Conservation (phyloP, 2,113 vertebrate genomes). For the Prietella phreatophila region DNA sequence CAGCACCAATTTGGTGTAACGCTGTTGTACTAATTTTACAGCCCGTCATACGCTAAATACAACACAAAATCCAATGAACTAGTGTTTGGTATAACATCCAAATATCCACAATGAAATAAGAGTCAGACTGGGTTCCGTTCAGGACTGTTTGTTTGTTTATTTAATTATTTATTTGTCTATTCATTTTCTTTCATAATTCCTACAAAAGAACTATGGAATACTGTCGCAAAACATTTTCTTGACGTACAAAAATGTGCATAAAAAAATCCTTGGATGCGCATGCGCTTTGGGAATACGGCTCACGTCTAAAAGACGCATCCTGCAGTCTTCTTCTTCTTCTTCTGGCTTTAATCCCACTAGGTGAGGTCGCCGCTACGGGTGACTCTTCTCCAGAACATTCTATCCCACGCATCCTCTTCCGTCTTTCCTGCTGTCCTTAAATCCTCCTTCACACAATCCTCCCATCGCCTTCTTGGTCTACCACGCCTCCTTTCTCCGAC, state of each 20-base stretch:
- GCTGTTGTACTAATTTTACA: neutral
- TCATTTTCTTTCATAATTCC: neutral
- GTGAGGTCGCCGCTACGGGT: too few relatives aligned
- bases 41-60: neutral
- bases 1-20: neutral
- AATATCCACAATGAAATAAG: neutral
- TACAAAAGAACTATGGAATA: neutral
- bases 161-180: slow-evolving; percentile 51
- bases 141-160: slow-evolving; percentile 25
- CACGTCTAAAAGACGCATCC: neutral
- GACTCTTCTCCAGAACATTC: too few relatives aligned
- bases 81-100: neutral
- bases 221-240: neutral
- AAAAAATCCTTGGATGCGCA: neutral
- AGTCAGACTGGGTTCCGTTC: neutral
- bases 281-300: neutral
- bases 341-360: too few relatives aligned
- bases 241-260: neutral
- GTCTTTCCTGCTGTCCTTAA: too few relatives aligned
- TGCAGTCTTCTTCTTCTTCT: too few relatives aligned
- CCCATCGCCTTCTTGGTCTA: too few relatives aligned
- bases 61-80: neutral
- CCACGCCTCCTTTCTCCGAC: too few relatives aligned
- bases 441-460: too few relatives aligned
- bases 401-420: too few relatives aligned